Percentiles rank a stretch among this genome's conserved stretches.
phyloP scores from a whole-genome alignment of 2,113 vertebrate species.

The Atrichornis clamosus region DNA sequence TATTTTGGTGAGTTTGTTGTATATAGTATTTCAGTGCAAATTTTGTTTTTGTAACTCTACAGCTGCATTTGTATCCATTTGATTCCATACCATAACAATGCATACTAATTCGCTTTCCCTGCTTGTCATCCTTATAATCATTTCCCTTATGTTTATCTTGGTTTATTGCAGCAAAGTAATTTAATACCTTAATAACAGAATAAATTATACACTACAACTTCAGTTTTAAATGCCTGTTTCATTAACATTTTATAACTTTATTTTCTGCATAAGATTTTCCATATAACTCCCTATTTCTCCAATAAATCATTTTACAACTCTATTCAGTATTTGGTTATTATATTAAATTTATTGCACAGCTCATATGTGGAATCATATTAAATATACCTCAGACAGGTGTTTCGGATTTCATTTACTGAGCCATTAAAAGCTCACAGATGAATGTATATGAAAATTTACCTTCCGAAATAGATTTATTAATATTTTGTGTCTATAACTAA shows the following conservation, averaged over 20 bases:
- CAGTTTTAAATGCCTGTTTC: slow-evolving; percentile 48
- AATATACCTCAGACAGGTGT: neutral
- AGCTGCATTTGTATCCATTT: neutral
- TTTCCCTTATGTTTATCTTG: slow-evolving; percentile 33
- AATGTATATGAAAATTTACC: neutral
- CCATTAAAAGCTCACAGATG: neutral
- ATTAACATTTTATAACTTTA: slow-evolving; percentile 62
- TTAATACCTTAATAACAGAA: slow-evolving; percentile 44
- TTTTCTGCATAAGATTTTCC: slow-evolving; percentile 14
- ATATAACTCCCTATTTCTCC: neutral
- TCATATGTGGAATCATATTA: neutral
- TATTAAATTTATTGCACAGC: slow-evolving; percentile 19
- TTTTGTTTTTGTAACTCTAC: neutral
- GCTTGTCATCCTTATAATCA: neutral
- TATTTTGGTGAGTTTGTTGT: neutral
- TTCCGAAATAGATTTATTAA: neutral
- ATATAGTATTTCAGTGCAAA: neutral
- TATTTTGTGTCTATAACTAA: neutral
- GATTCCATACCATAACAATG: neutral
- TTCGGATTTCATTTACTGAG: neutral
- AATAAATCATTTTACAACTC: slow-evolving; percentile 36
- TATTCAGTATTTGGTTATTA: neutral
- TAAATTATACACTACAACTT: slow-evolving; percentile 11
- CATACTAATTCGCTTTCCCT: slow-evolving; percentile 1
- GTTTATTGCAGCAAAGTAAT: slow-evolving; percentile 50